These are phyloP conservation scores for Zoanthus solanderi DNA, from an alignment of 92 coral and sea anemone genomes.

Conservation along the genomic window DNA sequence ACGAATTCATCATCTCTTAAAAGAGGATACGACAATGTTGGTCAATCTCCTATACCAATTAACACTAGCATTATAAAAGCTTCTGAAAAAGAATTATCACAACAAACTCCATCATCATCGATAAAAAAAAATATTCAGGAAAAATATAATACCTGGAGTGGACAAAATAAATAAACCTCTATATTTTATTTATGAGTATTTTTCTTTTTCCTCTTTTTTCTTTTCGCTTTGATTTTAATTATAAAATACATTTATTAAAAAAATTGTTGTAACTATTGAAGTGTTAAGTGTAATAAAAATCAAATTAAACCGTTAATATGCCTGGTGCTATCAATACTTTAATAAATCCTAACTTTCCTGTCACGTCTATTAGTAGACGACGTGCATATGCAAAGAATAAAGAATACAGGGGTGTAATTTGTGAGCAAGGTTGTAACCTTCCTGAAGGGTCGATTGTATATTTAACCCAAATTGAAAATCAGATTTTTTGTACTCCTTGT, in stretches of 20 bases:
- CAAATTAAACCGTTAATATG: background rate
- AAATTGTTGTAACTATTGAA: background rate
- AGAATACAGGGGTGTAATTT: background rate
- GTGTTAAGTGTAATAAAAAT: background rate
- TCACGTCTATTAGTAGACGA: background rate
- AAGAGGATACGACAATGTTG: background rate
- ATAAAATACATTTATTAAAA: too few relatives aligned
- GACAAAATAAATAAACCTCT: background rate
- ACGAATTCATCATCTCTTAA: background rate
- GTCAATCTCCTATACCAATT: background rate
- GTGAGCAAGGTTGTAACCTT: background rate
- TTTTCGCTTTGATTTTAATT: too few relatives aligned
- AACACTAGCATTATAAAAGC: background rate
- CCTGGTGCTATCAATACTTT: background rate
- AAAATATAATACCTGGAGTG: background rate
- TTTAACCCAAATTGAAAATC: background rate
- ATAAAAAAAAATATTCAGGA: too few relatives aligned
- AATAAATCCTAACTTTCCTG: background rate
- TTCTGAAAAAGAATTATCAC: background rate
- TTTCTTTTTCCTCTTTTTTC: accelerated
- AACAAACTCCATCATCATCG: background rate
- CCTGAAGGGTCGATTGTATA: background rate
- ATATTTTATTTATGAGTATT: too few relatives aligned
- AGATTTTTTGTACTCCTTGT: background rate
- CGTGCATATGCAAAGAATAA: background rate